Percentiles rank a stretch among this genome's conserved stretches.
Evolutionary conservation across 2,113 vertebrate genomes (phyloP).

Genomic region (Lepus timidus): DNA sequence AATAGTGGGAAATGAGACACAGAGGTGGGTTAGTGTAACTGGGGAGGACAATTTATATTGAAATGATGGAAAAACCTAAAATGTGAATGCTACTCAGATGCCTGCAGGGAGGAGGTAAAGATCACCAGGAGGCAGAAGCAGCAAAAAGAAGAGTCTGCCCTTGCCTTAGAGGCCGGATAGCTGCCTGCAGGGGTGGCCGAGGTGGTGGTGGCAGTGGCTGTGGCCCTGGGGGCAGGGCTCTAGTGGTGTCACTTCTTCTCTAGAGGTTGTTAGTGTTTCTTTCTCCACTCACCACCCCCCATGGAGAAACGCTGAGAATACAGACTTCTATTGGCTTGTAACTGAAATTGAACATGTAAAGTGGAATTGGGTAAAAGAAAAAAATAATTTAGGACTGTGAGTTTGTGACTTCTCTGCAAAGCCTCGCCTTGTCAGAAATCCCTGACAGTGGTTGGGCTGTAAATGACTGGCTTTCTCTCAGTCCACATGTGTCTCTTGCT

Average conservation of each 20-base stretch:
- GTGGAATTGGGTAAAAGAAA: background rate
- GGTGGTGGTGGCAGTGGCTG: no score
- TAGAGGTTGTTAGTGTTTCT: background rate
- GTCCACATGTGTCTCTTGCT: background rate
- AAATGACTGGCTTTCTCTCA: background rate
- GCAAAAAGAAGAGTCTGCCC: background rate
- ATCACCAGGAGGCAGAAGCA: background rate
- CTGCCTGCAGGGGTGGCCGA: background rate
- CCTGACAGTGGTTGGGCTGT: background rate
- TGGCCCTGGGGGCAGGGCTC: no score
- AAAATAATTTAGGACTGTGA: background rate
- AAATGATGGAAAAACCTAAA: background rate
- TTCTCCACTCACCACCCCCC: no score
- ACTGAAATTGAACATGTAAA: background rate
- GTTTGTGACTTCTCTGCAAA: background rate
- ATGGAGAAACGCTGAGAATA: background rate
- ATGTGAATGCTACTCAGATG: background rate
- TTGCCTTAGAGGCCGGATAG: rapidly evolving
- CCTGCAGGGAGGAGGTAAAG: background rate
- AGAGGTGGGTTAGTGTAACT: background rate
- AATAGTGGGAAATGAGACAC: background rate
- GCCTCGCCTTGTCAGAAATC: background rate
- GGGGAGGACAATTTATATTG: background rate
- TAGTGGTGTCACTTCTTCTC: background rate
- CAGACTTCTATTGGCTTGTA: background rate